These are phyloP conservation scores for Rhinopithecus roxellana DNA, from an alignment of 2,113 vertebrate species.

Conservation along the genomic window DNA sequence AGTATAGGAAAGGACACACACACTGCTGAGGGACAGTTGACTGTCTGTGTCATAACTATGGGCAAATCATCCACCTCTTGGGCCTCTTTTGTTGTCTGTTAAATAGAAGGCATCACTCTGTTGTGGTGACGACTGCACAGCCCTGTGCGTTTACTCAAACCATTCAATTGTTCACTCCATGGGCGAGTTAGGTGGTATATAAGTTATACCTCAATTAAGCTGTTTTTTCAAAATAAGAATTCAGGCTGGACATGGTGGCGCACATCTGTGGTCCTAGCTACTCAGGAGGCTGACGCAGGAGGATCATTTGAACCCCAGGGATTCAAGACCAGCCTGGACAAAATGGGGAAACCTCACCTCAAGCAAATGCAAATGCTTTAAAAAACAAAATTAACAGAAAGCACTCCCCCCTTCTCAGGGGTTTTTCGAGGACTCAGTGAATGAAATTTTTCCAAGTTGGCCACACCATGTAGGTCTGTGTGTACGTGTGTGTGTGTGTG, in stretches of 20 bases:
- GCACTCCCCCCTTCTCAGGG: not conserved
- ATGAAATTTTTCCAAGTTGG: not conserved
- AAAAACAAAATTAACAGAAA: not conserved
- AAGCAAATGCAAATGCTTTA: not conserved
- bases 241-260: not conserved
- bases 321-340: not conserved
- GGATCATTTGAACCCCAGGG: not conserved
- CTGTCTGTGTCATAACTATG: not conserved
- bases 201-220: not conserved
- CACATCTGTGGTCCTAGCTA: not conserved
- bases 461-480: no score
- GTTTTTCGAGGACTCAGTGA: not conserved
- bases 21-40: not conserved
- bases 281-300: not conserved
- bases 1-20: not conserved
- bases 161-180: rapidly evolving
- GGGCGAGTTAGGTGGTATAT: not conserved
- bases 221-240: not conserved
- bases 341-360: not conserved
- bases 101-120: rapidly evolving
- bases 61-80: not conserved
- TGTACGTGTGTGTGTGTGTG: no score
- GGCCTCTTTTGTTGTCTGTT: not conserved
- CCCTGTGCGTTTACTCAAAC: not conserved
- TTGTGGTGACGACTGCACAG: no score